These are phyloP conservation scores for Ecliptopera silaceata DNA, from an alignment of 2,888 invertebrate species.

Conservation along the genomic window DNA sequence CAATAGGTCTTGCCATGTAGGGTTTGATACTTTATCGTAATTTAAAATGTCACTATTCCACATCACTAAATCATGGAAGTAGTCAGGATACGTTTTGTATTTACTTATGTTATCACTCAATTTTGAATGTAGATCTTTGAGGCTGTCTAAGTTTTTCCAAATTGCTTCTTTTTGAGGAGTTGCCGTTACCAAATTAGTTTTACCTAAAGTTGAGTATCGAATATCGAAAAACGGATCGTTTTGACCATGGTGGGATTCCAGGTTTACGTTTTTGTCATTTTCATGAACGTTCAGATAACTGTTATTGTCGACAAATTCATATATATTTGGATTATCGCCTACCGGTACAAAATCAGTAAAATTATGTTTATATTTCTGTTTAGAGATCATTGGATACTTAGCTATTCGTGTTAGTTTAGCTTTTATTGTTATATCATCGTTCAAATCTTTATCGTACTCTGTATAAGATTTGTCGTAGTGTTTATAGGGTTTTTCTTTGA, in stretches of 20 bases:
- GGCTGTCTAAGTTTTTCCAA: background rate
- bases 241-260: background rate
- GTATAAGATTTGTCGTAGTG: background rate
- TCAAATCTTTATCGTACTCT: background rate
- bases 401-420: slow-evolving; percentile 11
- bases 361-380: background rate
- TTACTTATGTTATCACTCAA: background rate
- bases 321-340: background rate
- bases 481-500: background rate
- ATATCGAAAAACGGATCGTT: background rate
- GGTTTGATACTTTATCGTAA: slow-evolving; percentile 36
- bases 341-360: background rate
- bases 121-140: background rate
- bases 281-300: background rate
- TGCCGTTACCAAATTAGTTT: background rate
- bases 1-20: slow-evolving; percentile 40
- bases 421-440: slow-evolving; percentile 5
- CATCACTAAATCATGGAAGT: slow-evolving; percentile 53
- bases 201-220: background rate
- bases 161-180: background rate
- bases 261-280: background rate
- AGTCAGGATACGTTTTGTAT: slow-evolving; percentile 37
- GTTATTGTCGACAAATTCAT: slow-evolving; percentile 5
- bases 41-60: slow-evolving; percentile 57
- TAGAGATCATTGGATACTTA: background rate